phyloP scores from a whole-genome alignment of 2,888 invertebrate genomes.

The Molanna angustata region DNA sequence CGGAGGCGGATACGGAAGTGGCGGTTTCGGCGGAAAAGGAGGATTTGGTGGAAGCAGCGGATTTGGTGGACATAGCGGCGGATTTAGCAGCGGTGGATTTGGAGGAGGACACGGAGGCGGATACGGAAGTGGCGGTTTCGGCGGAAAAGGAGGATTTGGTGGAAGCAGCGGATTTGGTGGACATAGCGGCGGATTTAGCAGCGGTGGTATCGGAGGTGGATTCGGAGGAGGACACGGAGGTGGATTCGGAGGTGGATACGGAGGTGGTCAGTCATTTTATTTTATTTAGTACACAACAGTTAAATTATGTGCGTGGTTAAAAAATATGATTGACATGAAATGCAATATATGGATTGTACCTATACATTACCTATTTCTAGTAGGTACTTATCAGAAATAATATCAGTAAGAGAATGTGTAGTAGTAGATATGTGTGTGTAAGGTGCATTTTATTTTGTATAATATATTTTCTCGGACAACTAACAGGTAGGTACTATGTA shows the following conservation, averaged over 20 bases:
- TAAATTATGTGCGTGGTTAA: too few relatives aligned
- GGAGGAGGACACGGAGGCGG: slow-evolving; percentile 16
- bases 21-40: slow-evolving; percentile 1
- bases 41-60: slow-evolving; percentile 4
- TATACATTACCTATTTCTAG: too few relatives aligned
- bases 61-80: slow-evolving; percentile 1
- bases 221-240: slow-evolving; percentile 12
- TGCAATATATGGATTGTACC: too few relatives aligned
- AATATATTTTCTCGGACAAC: too few relatives aligned
- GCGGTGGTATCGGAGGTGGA: slow-evolving; percentile 14
- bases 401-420: too few relatives aligned
- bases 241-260: neutral
- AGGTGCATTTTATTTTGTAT: too few relatives aligned
- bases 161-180: slow-evolving; percentile 16
- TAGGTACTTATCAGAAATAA: too few relatives aligned
- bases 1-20: neutral
- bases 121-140: slow-evolving; percentile 1
- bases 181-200: slow-evolving; percentile 4
- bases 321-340: too few relatives aligned
- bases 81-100: slow-evolving; percentile 1
- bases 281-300: too few relatives aligned
- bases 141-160: slow-evolving; percentile 6
- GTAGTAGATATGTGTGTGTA: too few relatives aligned
- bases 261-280: neutral
- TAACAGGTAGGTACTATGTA: too few relatives aligned